Evolutionary conservation across 2,797 vertebrate genomes (phyloP).

Genomic region (Petrocephalus schoutedeni): DNA sequence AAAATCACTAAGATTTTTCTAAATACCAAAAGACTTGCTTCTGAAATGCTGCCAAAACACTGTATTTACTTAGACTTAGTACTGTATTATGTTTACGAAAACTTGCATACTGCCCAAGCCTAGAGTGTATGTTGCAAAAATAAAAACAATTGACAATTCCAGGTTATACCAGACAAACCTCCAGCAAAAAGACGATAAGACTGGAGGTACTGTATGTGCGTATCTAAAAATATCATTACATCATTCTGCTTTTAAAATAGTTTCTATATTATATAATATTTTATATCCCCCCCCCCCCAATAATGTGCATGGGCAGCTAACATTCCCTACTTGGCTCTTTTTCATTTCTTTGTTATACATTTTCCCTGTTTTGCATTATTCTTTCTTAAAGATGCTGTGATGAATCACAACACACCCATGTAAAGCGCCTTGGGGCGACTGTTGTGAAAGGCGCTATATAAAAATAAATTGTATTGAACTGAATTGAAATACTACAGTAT

Average conservation of each 20-base stretch:
- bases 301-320: no score
- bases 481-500: neutral
- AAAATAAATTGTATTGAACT: no score
- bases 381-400: no score
- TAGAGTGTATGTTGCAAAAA: neutral
- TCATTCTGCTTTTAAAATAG: neutral
- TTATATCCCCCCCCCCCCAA: no score
- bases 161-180: neutral
- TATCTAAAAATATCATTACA: neutral
- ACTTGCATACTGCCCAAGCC: neutral
- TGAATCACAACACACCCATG: no score
- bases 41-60: neutral
- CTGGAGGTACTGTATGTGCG: no score
- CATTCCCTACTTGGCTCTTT: no score
- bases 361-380: no score
- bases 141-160: neutral
- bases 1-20: neutral
- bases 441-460: no score
- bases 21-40: neutral
- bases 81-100: neutral
- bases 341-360: no score
- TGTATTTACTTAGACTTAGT: neutral
- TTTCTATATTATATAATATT: no score
- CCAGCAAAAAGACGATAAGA: neutral
- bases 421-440: no score